Evolutionary conservation across 2,113 vertebrate species (phyloP), one percentile per base, ranked within the genome.

Genomic region (Larimichthys crocea): DNA sequence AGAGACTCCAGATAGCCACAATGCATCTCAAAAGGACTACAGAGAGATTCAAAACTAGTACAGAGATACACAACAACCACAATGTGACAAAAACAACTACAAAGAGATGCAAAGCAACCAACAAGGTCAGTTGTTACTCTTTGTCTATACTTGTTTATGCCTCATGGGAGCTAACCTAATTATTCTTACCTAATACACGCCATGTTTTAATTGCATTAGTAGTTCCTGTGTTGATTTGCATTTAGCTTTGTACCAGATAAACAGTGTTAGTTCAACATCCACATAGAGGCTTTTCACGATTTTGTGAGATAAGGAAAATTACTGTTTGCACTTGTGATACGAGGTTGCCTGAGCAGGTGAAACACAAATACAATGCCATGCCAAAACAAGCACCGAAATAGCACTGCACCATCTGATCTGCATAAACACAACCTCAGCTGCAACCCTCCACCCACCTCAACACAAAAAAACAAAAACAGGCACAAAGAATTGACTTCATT

Each of bases 271-370:
- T 57, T 72, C 1, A 61, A 7, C 3, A 5, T 22, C 5, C 40
- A n/a, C 20, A 19, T 20, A 42, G n/a, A 42, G 9, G 9, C 0
- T 40, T 5, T 40, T 40, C 3, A 10, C 35, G 17, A 62, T 31
- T 59, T 61, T 73, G 12, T 40, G 20, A 29, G 24, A 49, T 3
- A 48, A 15, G 8, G 55, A 10, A 61, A 73, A 60, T 10, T 8
- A 24, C 40, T 60, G 69, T 60, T 72, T 49, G 24, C 73, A 46
- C 31, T 65, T 19, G 19, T 57, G 49, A 71, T 24, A 17, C 24
- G 42, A 73, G 44, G 19, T 7, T 50, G 19, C 49, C 49, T 69
- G 60, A 73, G 42, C 61, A 57, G 42, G 26, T 57, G 49, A 72
- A 71, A 42, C 17, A 3, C 17, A 44, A 20, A 60, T 55, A 2